Evolutionary conservation across 2,797 vertebrate genomes (phyloP).

Genomic region (Sebastes jordani): DNA sequence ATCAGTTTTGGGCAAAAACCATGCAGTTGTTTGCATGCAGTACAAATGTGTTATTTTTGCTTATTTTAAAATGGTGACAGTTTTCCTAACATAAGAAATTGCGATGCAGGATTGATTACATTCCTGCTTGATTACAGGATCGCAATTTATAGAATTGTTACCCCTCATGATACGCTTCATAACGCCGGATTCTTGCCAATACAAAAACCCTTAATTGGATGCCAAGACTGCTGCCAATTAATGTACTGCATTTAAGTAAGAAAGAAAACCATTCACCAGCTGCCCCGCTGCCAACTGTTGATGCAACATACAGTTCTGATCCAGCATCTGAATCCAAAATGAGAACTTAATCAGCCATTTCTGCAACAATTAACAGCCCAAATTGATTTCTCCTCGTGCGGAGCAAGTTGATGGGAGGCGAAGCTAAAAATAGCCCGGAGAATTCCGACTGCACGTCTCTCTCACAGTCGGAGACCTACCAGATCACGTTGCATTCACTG

Average conservation of each 20-base stretch:
- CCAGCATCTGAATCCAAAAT: slow-evolving; percentile 1
- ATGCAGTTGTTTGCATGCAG: too few species aligned
- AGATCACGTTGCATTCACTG: slow-evolving; percentile 31
- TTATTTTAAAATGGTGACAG: too few species aligned
- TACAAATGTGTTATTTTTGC: too few species aligned
- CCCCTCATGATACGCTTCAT: too few species aligned
- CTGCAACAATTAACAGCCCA: slow-evolving; percentile 25
- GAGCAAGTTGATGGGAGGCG: slow-evolving; percentile 25
- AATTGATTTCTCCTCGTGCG: slow-evolving; percentile 20
- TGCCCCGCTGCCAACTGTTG: not conserved
- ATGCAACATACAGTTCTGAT: not conserved
- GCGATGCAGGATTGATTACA: too few species aligned
- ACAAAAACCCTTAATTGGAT: too few species aligned
- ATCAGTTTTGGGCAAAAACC: too few species aligned
- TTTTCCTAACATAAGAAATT: too few species aligned
- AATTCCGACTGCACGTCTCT: slow-evolving; percentile 35
- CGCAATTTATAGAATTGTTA: too few species aligned
- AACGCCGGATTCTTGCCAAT: too few species aligned
- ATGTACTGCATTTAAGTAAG: not conserved
- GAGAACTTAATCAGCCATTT: slow-evolving; percentile 6
- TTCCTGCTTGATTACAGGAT: too few species aligned
- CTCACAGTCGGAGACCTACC: slow-evolving; percentile 32
- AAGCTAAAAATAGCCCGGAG: slow-evolving; percentile 55
- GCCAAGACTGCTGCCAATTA: not conserved
- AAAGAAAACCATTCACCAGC: not conserved